Evolutionary conservation across 2,888 invertebrate genomes (phyloP).

Genomic region (Cephus pygmeus): DNA sequence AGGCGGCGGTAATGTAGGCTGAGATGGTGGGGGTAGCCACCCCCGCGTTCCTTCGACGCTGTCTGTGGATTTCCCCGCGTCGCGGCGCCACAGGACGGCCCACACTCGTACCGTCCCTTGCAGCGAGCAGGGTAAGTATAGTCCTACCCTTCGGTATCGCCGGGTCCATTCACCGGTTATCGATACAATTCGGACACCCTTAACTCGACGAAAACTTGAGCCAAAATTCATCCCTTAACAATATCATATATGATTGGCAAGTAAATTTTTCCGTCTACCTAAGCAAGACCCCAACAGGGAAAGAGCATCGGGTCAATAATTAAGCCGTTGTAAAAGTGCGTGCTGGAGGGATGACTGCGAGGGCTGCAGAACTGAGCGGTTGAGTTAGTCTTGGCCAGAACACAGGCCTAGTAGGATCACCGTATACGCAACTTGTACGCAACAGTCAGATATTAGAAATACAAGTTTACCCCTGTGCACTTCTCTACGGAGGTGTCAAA

Average conservation of each 20-base stretch:
- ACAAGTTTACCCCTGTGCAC: slow-evolving; percentile 16
- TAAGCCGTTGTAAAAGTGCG: slow-evolving; percentile 59
- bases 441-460: slow-evolving; percentile 14
- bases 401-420: slow-evolving; percentile 64
- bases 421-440: slow-evolving; percentile 38
- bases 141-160: slow-evolving; percentile 17
- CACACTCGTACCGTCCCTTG: slow-evolving; percentile 44
- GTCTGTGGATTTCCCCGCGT: slow-evolving; percentile 38
- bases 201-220: neutral
- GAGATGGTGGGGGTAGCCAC: slow-evolving; percentile 51
- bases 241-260: neutral
- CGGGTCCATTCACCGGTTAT: neutral
- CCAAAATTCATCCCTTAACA: neutral
- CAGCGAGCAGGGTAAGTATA: slow-evolving; percentile 27
- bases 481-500: neutral
- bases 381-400: slow-evolving; percentile 65
- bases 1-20: neutral
- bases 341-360: slow-evolving; percentile 64
- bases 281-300: neutral
- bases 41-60: slow-evolving; percentile 52
- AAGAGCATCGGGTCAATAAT: slow-evolving; percentile 43
- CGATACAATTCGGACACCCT: neutral
- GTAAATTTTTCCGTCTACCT: neutral
- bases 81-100: slow-evolving; percentile 63
- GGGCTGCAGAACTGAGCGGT: slow-evolving; percentile 62